Evolutionary conservation across 2,888 invertebrate species (phyloP).

Genomic region (Caenorhabditis drosophilae): DNA sequence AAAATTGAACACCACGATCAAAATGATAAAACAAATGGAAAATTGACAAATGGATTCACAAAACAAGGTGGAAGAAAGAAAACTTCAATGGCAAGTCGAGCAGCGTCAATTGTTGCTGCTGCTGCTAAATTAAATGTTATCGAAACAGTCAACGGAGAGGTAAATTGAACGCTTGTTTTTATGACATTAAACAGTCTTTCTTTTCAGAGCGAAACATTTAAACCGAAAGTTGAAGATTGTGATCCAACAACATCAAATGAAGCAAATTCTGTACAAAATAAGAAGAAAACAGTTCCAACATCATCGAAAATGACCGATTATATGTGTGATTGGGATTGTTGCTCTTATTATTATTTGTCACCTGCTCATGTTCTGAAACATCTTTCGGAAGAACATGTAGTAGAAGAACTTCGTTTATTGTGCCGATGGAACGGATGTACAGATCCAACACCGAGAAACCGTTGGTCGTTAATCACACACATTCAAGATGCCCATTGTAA

Average conservation of each 20-base stretch:
- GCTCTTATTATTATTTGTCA: conserved; percentile 45
- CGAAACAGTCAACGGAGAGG: conserved; percentile 14
- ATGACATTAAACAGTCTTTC: too few relatives aligned
- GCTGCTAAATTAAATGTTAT: conserved; percentile 22
- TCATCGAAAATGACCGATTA: conserved; percentile 21
- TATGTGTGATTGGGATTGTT: conserved; percentile 67
- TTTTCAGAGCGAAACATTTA: not conserved
- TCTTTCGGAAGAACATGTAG: conserved; percentile 53
- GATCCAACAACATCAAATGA: conserved; percentile 1
- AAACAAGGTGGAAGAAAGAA: conserved; percentile 6
- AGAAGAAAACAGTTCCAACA: conserved; percentile 5
- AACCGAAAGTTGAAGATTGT: conserved; percentile 11
- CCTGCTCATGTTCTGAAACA: conserved; percentile 53
- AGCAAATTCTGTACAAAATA: not conserved
- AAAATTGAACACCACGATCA: too few relatives aligned
- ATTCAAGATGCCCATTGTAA: conserved; percentile 90
- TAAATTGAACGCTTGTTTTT: too few relatives aligned
- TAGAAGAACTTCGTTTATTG: conserved; percentile 28
- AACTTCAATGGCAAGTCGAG: conserved; percentile 24
- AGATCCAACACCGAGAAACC: conserved; percentile 58
- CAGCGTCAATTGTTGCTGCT: conserved; percentile 20
- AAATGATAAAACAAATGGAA: conserved; percentile 14
- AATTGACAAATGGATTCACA: conserved; percentile 14
- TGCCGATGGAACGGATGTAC: conserved; percentile 64
- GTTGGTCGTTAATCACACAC: conserved; percentile 93